phyloP scores from a whole-genome alignment of 2,888 invertebrate genomes.

The Leucoma salicis region DNA sequence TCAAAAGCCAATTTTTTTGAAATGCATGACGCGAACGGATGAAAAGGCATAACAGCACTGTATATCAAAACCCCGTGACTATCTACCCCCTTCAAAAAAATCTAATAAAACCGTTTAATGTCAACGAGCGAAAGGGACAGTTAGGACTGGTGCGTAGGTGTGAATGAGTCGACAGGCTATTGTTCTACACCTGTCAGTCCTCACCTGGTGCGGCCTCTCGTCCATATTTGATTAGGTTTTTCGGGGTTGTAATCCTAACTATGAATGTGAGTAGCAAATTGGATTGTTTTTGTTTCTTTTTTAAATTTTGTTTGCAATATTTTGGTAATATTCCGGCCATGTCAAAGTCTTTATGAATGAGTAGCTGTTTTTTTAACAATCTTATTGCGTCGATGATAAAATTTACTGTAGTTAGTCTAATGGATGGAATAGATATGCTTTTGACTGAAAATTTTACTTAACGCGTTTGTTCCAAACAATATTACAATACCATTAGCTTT shows the following conservation, averaged over 20 bases:
- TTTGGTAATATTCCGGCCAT: conserved; percentile 7
- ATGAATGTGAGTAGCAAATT: conserved; percentile 46
- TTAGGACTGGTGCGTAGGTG: conserved; percentile 35
- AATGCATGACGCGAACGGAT: conserved; percentile 54
- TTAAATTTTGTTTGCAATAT: conserved; percentile 5
- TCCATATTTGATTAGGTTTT: conserved; percentile 77
- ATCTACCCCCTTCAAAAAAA: conserved; percentile 58
- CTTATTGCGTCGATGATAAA: no score
- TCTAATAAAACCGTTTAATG: conserved; percentile 62
- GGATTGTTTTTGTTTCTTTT: conserved; percentile 39
- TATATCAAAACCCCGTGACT: conserved; percentile 53
- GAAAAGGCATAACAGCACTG: conserved; percentile 58
- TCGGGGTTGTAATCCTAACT: conserved; percentile 63
- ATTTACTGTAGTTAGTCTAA: no score
- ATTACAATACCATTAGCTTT: not conserved
- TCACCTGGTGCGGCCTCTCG: conserved; percentile 67
- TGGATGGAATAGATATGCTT: no score
- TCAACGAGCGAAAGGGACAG: conserved; percentile 41
- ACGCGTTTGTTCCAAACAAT: no score
- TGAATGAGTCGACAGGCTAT: conserved; percentile 54
- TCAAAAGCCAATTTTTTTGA: conserved; percentile 60
- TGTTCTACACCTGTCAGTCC: conserved; percentile 70
- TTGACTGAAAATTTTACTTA: no score
- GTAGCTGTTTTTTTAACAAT: no score
- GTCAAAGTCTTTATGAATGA: not conserved